These are phyloP conservation scores for Bedellia somnulentella DNA, from an alignment of 2,888 invertebrate genomes.

Conservation along the genomic window DNA sequence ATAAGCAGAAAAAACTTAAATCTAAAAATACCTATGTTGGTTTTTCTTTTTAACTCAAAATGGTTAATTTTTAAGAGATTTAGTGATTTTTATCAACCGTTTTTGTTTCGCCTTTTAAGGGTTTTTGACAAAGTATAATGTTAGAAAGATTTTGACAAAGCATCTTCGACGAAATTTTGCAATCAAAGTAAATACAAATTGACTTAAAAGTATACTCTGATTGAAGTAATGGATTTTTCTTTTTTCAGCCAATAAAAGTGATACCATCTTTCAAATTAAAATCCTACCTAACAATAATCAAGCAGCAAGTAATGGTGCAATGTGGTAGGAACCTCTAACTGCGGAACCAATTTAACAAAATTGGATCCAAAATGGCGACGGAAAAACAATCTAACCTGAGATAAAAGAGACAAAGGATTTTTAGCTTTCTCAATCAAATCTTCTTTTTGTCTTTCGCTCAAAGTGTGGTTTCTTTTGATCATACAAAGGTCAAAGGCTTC, in stretches of 20 bases:
- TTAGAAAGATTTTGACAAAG: no score
- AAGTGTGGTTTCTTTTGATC: conserved; percentile 70
- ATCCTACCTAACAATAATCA: conserved; percentile 54
- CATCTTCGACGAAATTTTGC: no score
- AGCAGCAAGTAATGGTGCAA: conserved; percentile 71
- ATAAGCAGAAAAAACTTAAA: no score
- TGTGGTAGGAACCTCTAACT: conserved; percentile 66
- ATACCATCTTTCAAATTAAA: conserved; percentile 11
- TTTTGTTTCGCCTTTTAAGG: no score
- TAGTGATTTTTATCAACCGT: no score
- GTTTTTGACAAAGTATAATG: no score
- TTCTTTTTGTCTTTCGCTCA: conserved; percentile 68
- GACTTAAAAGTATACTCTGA: no score
- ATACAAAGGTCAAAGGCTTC: conserved; percentile 79
- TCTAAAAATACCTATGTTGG: no score
- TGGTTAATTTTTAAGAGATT: no score
- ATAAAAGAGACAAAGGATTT: conserved; percentile 67
- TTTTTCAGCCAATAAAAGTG: conserved; percentile 15
- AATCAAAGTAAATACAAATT: no score
- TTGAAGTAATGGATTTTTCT: no score
- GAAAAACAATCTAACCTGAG: conserved; percentile 65
- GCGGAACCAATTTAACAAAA: conserved; percentile 55
- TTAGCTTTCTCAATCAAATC: conserved; percentile 66
- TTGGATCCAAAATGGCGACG: conserved; percentile 60
- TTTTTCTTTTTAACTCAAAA: no score